Percentiles rank a stretch among this genome's conserved stretches.
These are phyloP conservation scores for Melieria omissa DNA, from an alignment of 2,888 invertebrate species.

Conservation along the genomic window DNA sequence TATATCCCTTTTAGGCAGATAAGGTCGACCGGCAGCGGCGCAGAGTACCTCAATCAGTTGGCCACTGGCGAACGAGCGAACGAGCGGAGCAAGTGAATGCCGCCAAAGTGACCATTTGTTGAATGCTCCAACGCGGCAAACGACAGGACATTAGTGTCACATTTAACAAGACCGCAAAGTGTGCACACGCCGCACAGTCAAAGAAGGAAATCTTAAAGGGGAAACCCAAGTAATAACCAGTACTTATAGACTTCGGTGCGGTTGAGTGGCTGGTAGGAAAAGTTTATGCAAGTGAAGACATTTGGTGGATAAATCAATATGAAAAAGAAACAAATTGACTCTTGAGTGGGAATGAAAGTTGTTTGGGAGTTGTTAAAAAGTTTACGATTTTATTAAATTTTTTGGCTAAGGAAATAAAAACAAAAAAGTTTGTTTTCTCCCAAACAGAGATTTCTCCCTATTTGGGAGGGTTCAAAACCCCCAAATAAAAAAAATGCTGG, in stretches of 20 bases:
- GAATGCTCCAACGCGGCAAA: slow-evolving; percentile 25
- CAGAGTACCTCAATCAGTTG: neutral
- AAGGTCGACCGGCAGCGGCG: neutral
- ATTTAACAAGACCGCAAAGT: slow-evolving; percentile 45
- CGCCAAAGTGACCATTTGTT: slow-evolving; percentile 10
- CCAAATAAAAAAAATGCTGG: too few species aligned
- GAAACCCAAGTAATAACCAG: neutral
- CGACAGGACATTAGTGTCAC: slow-evolving; percentile 49
- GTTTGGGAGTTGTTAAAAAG: too few species aligned
- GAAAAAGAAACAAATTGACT: neutral
- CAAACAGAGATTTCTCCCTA: too few species aligned
- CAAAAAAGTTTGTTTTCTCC: too few species aligned
- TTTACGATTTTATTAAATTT: too few species aligned
- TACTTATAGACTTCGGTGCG: neutral
- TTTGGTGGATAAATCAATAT: neutral
- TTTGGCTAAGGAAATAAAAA: too few species aligned
- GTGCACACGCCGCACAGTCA: slow-evolving; percentile 24
- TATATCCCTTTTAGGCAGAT: slow-evolving; percentile 17
- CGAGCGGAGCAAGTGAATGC: neutral
- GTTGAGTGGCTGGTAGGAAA: slow-evolving; percentile 13
- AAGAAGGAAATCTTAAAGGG: slow-evolving; percentile 10
- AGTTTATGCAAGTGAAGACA: neutral
- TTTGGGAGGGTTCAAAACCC: too few species aligned
- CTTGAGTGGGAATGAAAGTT: too few species aligned
- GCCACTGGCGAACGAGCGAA: slow-evolving; percentile 7